Percentiles rank a stretch among this genome's conserved stretches.
Evolutionary conservation across 2,113 vertebrate species (phyloP).

Genomic region (Lycaon pictus): DNA sequence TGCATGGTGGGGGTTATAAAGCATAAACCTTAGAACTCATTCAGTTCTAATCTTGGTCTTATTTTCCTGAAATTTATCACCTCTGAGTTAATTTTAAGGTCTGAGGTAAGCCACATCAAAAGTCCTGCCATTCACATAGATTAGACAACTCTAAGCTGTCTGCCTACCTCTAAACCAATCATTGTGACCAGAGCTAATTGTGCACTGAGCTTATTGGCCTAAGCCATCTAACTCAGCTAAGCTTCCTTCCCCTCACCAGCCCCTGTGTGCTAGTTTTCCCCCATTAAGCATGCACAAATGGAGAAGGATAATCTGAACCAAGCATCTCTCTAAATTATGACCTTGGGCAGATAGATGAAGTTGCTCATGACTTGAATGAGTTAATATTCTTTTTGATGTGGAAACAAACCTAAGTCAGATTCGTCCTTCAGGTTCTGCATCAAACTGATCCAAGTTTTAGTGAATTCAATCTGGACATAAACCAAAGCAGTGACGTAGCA

Average conservation of each 20-base stretch:
- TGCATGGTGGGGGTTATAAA: background rate
- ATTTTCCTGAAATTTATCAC: constrained; percentile 35
- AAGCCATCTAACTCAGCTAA: background rate
- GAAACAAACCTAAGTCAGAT: background rate
- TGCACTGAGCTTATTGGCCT: background rate
- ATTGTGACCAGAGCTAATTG: background rate
- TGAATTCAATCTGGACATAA: background rate
- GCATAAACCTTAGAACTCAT: background rate
- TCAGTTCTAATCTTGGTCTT: constrained; percentile 34
- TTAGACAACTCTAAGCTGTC: background rate
- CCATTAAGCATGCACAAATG: background rate
- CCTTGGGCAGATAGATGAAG: background rate
- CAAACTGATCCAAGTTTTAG: background rate
- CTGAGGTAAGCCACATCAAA: too few species aligned
- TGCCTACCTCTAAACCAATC: background rate
- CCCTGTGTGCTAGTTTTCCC: background rate
- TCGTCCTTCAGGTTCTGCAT: background rate
- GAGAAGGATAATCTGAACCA: background rate
- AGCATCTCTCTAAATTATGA: background rate
- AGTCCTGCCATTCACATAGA: background rate
- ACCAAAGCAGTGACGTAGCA: background rate
- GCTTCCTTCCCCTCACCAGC: background rate
- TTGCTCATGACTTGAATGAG: background rate
- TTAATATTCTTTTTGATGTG: background rate
- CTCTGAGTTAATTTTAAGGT: background rate